phyloP scores from a whole-genome alignment of 2,797 vertebrate species.

The Aeoliscus strigatus region DNA sequence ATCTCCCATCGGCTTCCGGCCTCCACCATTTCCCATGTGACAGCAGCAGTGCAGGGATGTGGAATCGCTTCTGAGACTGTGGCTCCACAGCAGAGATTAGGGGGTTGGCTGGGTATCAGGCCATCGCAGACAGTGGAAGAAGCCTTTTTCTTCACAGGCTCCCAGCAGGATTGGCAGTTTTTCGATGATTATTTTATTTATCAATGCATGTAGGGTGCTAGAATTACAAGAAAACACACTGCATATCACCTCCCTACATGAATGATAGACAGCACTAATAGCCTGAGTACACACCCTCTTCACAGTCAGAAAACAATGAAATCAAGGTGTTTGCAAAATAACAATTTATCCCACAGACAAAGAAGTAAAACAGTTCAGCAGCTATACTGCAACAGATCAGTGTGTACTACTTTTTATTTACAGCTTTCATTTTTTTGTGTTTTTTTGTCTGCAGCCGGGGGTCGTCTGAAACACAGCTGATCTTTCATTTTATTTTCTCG shows the following conservation, averaged over 20 bases:
- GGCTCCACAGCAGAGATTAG: slow-evolving; percentile 7
- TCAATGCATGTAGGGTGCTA: slow-evolving; percentile 17
- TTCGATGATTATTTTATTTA: slow-evolving; percentile 26
- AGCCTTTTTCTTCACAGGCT: slow-evolving; percentile 8
- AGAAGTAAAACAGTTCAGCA: slow-evolving; percentile 1
- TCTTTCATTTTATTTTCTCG: slow-evolving; percentile 16
- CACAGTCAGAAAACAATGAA: too few species aligned
- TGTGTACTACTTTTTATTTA: too few species aligned
- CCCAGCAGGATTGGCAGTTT: slow-evolving; percentile 15
- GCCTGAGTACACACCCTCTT: too few species aligned
- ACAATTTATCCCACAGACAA: slow-evolving; percentile 10
- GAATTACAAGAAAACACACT: too few species aligned
- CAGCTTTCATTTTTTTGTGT: slow-evolving; percentile 9
- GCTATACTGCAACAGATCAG: too few species aligned
- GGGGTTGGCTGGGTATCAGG: slow-evolving; percentile 5
- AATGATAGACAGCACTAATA: too few species aligned
- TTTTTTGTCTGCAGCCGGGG: slow-evolving; percentile 11
- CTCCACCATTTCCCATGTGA: slow-evolving; percentile 14
- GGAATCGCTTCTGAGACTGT: slow-evolving; percentile 9
- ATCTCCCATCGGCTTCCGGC: slow-evolving; percentile 11
- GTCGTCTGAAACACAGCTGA: slow-evolving; percentile 21
- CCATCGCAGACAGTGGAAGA: slow-evolving; percentile 1
- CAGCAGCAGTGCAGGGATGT: slow-evolving; percentile 9
- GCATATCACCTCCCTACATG: too few species aligned
- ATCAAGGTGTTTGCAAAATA: too few species aligned